Percentiles rank a stretch among this genome's conserved stretches.
Evolutionary conservation across 1,140 invertebrate genomes (phyloP).

Genomic region (Cyclina sinensis): DNA sequence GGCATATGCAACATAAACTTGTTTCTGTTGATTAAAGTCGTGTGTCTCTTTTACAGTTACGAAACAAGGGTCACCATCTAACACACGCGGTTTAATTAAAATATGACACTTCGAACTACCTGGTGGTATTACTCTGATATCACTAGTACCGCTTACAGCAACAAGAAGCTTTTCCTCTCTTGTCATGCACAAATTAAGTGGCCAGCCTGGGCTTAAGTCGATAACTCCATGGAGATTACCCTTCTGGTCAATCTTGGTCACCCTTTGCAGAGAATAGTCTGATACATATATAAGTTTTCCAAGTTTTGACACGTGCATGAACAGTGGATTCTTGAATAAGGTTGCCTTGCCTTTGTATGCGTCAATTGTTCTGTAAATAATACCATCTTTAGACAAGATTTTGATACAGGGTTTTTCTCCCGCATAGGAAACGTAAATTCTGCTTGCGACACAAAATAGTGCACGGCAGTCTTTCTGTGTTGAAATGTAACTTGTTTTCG

Average conservation of each 20-base stretch:
- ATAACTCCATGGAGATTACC: constrained; percentile 15
- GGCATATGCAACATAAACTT: constrained; percentile 21
- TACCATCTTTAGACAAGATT: constrained; percentile 29
- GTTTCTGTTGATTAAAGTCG: neutral
- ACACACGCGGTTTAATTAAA: neutral
- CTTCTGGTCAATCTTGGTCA: constrained; percentile 24
- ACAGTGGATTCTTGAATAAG: constrained; percentile 40
- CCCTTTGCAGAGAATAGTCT: constrained; percentile 33
- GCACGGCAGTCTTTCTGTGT: constrained; percentile 43
- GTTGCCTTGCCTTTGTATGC: neutral
- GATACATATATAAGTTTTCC: constrained; percentile 38
- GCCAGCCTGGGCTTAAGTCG: constrained; percentile 43
- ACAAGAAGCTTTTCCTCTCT: constrained; percentile 23
- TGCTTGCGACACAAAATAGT: constrained; percentile 5
- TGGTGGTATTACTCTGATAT: neutral
- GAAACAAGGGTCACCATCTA: constrained; percentile 1
- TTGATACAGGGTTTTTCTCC: constrained; percentile 32
- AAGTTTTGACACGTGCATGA: constrained; percentile 24
- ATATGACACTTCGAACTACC: neutral
- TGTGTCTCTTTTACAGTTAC: neutral
- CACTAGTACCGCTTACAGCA: constrained; percentile 13
- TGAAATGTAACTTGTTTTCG: constrained; percentile 33
- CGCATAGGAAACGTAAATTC: constrained; percentile 25
- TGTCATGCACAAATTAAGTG: neutral
- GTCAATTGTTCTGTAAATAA: constrained; percentile 25